These are phyloP conservation scores for Atrichornis clamosus DNA, from an alignment of 2,113 vertebrate genomes.

Conservation along the genomic window DNA sequence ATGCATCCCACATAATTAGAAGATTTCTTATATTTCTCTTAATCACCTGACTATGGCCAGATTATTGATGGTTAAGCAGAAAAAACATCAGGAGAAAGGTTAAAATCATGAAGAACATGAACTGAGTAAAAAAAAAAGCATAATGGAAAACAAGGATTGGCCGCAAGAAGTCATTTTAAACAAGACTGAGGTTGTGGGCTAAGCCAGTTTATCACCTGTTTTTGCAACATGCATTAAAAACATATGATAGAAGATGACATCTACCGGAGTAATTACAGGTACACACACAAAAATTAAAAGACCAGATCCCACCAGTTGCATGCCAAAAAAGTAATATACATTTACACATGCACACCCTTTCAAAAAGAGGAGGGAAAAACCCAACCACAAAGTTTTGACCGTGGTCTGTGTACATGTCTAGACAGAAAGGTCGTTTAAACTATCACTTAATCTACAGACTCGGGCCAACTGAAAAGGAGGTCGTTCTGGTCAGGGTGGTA, in stretches of 20 bases:
- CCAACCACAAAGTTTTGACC: background rate
- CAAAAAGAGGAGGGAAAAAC: background rate
- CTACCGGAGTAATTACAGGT: background rate
- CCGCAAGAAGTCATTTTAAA: background rate
- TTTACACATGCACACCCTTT: background rate
- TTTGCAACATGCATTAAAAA: background rate
- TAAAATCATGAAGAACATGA: background rate
- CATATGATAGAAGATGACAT: fast-evolving
- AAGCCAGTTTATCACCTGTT: background rate
- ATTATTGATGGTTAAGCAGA: background rate
- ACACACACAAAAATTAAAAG: background rate
- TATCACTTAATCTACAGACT: background rate
- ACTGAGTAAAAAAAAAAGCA: background rate
- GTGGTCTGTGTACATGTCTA: background rate
- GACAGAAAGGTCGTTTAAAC: background rate
- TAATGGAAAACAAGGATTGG: background rate
- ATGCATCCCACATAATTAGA: background rate
- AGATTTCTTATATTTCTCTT: background rate
- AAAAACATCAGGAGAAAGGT: background rate
- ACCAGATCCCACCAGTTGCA: background rate
- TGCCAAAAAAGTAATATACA: background rate
- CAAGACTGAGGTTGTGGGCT: background rate
- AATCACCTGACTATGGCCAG: background rate
- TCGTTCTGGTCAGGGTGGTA: background rate
- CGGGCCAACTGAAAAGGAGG: background rate